Base-by-base conservation (phyloP, 2,797 vertebrate genomes). In the Acanthis flammea region DNA sequence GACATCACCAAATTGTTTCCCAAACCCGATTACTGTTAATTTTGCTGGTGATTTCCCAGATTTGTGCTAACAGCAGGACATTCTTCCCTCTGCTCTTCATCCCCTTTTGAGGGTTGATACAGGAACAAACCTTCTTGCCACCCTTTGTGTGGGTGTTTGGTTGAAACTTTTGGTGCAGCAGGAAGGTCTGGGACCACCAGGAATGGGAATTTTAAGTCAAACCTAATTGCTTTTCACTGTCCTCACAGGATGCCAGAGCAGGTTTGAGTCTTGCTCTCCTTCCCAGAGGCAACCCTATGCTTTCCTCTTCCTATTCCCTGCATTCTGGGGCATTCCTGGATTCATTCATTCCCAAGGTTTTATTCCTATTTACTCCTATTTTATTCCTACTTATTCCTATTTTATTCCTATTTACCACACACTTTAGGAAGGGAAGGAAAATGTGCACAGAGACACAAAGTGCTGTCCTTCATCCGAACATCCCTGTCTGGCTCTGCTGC, bases 381-480 rank as follows among this genome's bases (percentile, higher is more conserved):
- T n/a, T n/a, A n/a, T n/a, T n/a, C n/a, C n/a, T n/a, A n/a, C n/a
- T n/a, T n/a, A n/a, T n/a, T n/a, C n/a, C n/a, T n/a, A n/a, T 54
- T 80, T 92, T 8, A 7, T 72, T 68, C 27, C 33, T 72, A 17
- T 80, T 62, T 44, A 47, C 47, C 10, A 28, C 16, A 11, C 0
- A 1, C 3, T 1, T 30, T 3, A 31, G 28, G 83, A 57, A 74
- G 30, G 55, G 50, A 81, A 62, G n/a, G 14, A 37, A 61, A 78
- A 90, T 0, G 0, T 19, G 53, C 10, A 1, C 60, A 4, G 53
- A 71, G 84, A 44, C 53, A 30, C 1, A 35, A 86, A 54, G 12
- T 5, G 23, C 90, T n/a, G 94, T 90, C 96, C 96, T 96, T 96
- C 95, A 96, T 80, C 79, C 0, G 2, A 94, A 62, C 91, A 91